A percentile compares a stretch with the other conserved stretches of the same genome.
These are phyloP conservation scores for Yponomeuta plumbellus DNA, from an alignment of 2,888 invertebrate genomes.

Conservation along the genomic window DNA sequence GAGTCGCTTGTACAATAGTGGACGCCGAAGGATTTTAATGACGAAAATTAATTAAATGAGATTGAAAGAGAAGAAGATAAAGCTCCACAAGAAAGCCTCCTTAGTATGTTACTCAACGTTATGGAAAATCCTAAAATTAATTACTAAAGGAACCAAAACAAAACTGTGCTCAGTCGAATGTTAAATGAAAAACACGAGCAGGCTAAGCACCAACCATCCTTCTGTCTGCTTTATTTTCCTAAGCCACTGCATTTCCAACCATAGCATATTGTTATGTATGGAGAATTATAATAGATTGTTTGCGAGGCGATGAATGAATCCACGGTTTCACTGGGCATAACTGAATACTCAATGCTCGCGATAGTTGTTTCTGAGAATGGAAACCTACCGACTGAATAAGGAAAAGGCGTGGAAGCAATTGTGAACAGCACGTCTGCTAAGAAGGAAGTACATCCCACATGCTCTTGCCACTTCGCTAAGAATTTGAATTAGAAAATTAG, in stretches of 20 bases:
- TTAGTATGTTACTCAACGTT: no score
- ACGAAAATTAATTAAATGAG: no score
- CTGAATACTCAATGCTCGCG: not conserved
- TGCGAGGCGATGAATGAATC: not conserved
- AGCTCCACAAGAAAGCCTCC: no score
- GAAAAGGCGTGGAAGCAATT: not conserved
- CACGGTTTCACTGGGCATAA: conserved; percentile 5
- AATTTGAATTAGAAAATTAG: not conserved
- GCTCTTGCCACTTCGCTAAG: not conserved
- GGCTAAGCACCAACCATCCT: not conserved
- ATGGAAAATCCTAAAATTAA: no score
- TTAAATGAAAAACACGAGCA: no score
- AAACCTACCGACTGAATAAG: not conserved
- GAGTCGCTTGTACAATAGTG: no score
- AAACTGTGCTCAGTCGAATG: no score
- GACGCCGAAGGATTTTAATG: no score
- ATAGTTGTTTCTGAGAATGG: conserved; percentile 1
- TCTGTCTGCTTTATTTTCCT: not conserved
- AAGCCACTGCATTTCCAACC: not conserved
- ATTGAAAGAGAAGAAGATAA: no score
- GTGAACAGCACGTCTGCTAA: not conserved
- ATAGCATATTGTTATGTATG: not conserved
- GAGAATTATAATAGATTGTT: conserved; percentile 3
- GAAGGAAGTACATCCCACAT: not conserved
- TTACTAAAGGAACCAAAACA: no score